These are phyloP conservation scores for Benthosema pterotum DNA, from an alignment of 2,797 vertebrate species.

Conservation along the genomic window DNA sequence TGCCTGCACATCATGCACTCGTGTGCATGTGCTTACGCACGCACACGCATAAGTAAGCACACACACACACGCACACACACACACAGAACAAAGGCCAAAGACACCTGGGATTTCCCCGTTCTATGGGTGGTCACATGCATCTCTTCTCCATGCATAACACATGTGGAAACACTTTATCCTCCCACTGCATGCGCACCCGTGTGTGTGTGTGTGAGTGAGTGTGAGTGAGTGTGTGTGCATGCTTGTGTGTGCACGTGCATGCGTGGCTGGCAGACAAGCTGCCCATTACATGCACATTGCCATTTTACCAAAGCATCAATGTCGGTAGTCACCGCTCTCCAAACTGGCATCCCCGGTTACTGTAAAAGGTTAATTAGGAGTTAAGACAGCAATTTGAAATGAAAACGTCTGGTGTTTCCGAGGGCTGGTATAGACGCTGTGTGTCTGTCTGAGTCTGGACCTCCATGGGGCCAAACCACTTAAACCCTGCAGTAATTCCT, in stretches of 20 bases:
- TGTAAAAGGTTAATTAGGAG: too few species aligned
- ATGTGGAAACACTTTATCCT: slow-evolving; percentile 79
- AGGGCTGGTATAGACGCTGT: too few species aligned
- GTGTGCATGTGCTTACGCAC: background rate
- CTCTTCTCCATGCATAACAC: slow-evolving; percentile 70
- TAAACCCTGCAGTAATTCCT: too few species aligned
- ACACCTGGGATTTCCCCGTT: slow-evolving; percentile 75
- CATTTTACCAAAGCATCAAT: too few species aligned
- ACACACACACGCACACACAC: slow-evolving; percentile 8
- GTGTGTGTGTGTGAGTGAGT: background rate
- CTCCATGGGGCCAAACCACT: too few species aligned
- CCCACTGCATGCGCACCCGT: slow-evolving; percentile 22
- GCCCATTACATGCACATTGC: slow-evolving; percentile 4
- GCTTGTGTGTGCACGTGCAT: too few species aligned
- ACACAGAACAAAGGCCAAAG: slow-evolving; percentile 49
- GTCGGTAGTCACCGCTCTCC: too few species aligned
- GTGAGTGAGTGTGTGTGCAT: too few species aligned
- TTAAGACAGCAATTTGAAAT: too few species aligned
- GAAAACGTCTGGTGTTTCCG: too few species aligned
- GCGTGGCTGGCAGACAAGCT: slow-evolving; percentile 14
- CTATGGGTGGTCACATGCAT: slow-evolving; percentile 76
- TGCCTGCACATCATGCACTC: background rate
- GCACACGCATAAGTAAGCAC: slow-evolving; percentile 39
- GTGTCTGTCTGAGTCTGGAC: too few species aligned
- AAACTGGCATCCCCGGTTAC: too few species aligned